A percentile compares a stretch with the other conserved stretches of the same genome.
Conservation (phyloP, 2,797 vertebrate species). For the Xiphophorus birchmanni region DNA sequence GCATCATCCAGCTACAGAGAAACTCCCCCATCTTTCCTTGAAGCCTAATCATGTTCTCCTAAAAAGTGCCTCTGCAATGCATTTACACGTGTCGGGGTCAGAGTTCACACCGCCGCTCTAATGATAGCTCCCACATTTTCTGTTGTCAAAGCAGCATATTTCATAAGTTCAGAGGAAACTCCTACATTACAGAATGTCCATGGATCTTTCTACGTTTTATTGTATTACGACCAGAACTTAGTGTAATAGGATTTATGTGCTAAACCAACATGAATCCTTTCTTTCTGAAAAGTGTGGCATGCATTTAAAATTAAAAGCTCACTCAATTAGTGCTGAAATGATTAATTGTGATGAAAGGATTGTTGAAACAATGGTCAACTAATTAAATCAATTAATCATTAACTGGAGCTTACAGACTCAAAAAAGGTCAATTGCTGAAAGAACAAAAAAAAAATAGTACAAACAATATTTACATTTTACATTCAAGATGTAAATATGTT, state of each 20-base stretch:
- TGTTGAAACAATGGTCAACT: too few species aligned
- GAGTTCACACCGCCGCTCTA: not conserved
- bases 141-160: not conserved
- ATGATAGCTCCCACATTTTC: not conserved
- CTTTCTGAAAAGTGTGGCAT: not conserved
- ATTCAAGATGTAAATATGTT: too few species aligned
- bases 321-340: too few species aligned
- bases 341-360: too few species aligned
- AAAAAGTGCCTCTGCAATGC: not conserved
- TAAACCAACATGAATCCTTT: not conserved
- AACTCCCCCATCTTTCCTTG: constrained; percentile 21
- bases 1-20: constrained; percentile 2
- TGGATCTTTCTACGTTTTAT: not conserved
- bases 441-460: too few species aligned
- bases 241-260: not conserved
- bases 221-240: not conserved
- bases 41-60: constrained; percentile 16
- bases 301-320: not conserved
- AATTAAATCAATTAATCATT: too few species aligned
- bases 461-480: too few species aligned
- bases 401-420: too few species aligned
- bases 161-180: not conserved
- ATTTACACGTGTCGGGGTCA: not conserved
- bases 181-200: not conserved
- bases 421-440: too few species aligned